Conservation (phyloP, 2,113 vertebrate species). For the Catharus minimus region DNA sequence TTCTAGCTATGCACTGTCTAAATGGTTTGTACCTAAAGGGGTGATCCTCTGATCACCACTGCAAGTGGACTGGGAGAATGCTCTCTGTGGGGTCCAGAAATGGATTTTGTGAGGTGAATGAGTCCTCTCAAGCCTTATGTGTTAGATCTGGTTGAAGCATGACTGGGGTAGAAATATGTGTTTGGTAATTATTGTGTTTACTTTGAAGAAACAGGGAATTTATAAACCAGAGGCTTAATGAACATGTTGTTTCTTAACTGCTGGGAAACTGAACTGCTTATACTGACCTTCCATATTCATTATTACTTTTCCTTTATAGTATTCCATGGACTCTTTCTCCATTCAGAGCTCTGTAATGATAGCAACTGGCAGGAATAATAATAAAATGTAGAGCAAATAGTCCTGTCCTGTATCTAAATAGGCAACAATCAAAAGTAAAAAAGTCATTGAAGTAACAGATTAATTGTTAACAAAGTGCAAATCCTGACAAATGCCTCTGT, state of each 20-base stretch:
- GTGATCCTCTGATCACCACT: not conserved
- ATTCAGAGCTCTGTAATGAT: not conserved
- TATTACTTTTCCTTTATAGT: not conserved
- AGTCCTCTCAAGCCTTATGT: not conserved
- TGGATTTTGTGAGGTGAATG: not conserved
- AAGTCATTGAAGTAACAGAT: not conserved
- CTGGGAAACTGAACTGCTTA: not conserved
- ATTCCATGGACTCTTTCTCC: not conserved
- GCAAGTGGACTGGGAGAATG: fast-evolving
- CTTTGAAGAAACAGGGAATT: not conserved
- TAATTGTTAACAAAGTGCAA: not conserved
- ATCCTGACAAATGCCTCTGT: not conserved
- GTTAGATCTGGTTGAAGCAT: not conserved
- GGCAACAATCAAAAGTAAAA: not conserved
- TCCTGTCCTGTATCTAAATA: not conserved
- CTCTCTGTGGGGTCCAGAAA: not conserved
- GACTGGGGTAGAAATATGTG: not conserved
- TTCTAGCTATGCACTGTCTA: not conserved
- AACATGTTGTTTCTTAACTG: not conserved
- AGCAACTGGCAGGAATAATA: not conserved
- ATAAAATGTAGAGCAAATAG: not conserved
- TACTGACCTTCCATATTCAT: not conserved
- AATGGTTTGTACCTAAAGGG: not conserved
- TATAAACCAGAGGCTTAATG: not conserved
- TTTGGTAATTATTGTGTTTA: not conserved